A percentile compares a stretch with the other conserved stretches of the same genome.
Evolutionary conservation across 2,888 invertebrate species (phyloP).

Genomic region (Sphaerophoria rueppellii): DNA sequence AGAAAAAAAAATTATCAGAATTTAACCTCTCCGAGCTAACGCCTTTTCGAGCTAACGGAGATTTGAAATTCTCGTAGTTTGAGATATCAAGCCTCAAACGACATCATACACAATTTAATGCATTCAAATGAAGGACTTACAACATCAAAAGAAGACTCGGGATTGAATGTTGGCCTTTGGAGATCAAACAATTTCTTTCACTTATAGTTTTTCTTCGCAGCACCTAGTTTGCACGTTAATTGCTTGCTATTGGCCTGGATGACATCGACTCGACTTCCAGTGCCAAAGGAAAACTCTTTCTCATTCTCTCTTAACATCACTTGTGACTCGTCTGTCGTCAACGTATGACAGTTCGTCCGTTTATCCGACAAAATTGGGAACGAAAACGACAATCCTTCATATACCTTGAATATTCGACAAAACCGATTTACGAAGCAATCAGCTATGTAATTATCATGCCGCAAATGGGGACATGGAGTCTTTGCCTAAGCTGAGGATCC

Average conservation of each 20-base stretch:
- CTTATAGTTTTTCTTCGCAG: not conserved
- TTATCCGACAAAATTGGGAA: not conserved
- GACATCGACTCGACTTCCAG: not conserved
- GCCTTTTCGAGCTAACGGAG: slow-evolving; percentile 22
- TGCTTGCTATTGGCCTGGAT: slow-evolving; percentile 61
- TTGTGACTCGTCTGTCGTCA: not conserved
- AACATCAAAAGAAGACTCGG: slow-evolving; percentile 20
- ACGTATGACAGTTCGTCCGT: not conserved
- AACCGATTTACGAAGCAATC: slow-evolving; percentile 71
- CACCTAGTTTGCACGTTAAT: slow-evolving; percentile 52
- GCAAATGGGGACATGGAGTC: slow-evolving; percentile 43
- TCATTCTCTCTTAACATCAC: not conserved
- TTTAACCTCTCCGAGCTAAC: slow-evolving; percentile 4
- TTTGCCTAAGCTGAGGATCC: slow-evolving; percentile 45
- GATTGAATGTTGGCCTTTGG: not conserved
- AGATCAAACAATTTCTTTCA: slow-evolving; percentile 39
- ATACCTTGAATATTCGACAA: slow-evolving; percentile 63
- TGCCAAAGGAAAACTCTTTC: slow-evolving; percentile 30
- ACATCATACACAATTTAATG: slow-evolving; percentile 46
- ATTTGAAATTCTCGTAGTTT: slow-evolving; percentile 4
- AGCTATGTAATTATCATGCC: slow-evolving; percentile 66
- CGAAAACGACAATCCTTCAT: slow-evolving; percentile 38
- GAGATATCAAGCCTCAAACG: not conserved
- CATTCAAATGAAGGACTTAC: slow-evolving; percentile 53
- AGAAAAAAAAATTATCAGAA: not conserved